Conservation (phyloP, 2,888 invertebrate genomes). For the Dryadula phaetusa region DNA sequence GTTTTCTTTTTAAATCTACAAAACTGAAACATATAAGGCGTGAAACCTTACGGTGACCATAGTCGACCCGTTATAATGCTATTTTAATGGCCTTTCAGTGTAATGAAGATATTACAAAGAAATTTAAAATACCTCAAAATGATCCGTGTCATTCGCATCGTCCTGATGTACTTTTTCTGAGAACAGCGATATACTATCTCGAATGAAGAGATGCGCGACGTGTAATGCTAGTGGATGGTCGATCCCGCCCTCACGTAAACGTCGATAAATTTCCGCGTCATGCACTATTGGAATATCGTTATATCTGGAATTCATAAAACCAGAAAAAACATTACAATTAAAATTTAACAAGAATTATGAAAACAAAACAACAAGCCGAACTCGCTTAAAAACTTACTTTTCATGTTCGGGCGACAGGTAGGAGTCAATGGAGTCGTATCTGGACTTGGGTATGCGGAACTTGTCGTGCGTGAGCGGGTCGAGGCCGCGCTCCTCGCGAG, state of each 20-base stretch:
- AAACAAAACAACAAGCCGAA: no score
- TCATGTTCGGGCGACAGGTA: slow-evolving; percentile 96
- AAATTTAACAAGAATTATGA: no score
- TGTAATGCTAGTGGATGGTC: slow-evolving; percentile 97
- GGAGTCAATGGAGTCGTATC: slow-evolving; percentile 99
- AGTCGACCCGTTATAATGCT: no score
- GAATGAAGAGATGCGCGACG: slow-evolving; percentile 98
- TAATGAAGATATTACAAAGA: no score
- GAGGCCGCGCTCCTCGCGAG: slow-evolving; percentile 93
- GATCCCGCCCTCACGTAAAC: slow-evolving; percentile 93
- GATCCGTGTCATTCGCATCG: slow-evolving; percentile 97
- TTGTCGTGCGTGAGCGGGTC: slow-evolving; percentile 82
- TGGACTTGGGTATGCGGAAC: slow-evolving; percentile 94
- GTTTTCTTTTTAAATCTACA: no score
- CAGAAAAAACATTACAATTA: no score
- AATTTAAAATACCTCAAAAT: slow-evolving; percentile 99
- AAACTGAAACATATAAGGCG: no score
- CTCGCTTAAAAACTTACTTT: no score
- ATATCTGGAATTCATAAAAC: no score
- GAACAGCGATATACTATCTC: slow-evolving; percentile 97
- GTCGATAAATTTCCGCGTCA: slow-evolving; percentile 92
- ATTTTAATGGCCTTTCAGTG: no score
- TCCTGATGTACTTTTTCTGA: slow-evolving; percentile 97
- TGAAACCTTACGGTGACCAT: no score
- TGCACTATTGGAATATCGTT: slow-evolving; percentile 97